Evolutionary conservation across 2,888 invertebrate species (phyloP).

Genomic region (Hymenopus coronatus): DNA sequence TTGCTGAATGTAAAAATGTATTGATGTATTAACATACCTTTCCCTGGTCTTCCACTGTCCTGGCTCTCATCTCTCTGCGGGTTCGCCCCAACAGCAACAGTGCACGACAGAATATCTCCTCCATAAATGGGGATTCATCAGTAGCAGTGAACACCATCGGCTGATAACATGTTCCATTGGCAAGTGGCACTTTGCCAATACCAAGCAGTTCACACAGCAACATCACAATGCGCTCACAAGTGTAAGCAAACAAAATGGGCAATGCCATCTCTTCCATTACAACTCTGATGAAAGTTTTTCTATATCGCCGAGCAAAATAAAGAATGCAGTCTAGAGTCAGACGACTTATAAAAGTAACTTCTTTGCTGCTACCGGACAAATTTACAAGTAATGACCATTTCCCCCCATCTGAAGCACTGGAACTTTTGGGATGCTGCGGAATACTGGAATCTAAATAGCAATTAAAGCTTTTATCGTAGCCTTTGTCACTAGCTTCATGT

Average conservation of each 20-base stretch:
- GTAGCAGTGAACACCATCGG: constrained; percentile 25
- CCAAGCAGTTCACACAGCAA: constrained; percentile 21
- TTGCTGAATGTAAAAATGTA: too few species aligned
- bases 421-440: neutral
- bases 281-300: constrained; percentile 21
- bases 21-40: constrained; percentile 25
- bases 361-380: neutral
- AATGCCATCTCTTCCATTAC: constrained; percentile 21
- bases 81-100: constrained; percentile 25
- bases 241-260: constrained; percentile 16
- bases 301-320: constrained; percentile 23
- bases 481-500: neutral
- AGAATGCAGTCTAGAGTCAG: constrained; percentile 29
- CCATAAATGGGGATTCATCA: constrained; percentile 19
- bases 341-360: neutral
- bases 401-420: neutral
- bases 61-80: constrained; percentile 31
- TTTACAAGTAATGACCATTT: neutral
- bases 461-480: neutral
- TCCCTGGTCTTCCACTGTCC: constrained; percentile 24
- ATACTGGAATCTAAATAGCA: neutral
- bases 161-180: constrained; percentile 21
- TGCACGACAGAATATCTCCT: constrained; percentile 32
- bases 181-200: constrained; percentile 6
- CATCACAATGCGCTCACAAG: constrained; percentile 21